Conservation (phyloP, 2,888 invertebrate species). For the Metopia argyrocephala region DNA sequence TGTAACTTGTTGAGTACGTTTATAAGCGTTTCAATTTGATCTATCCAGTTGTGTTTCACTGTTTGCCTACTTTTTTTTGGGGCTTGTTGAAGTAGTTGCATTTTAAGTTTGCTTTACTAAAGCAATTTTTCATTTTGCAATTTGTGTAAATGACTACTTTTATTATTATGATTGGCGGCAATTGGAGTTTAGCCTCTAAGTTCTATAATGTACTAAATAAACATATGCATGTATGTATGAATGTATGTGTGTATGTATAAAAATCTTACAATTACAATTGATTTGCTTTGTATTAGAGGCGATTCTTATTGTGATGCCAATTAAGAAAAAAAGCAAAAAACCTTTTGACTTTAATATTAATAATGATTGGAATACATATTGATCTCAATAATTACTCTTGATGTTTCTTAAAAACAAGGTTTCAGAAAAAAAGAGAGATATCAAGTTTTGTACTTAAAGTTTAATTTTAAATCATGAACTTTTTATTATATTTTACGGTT, state of each 20-base stretch:
- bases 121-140: slow-evolving; percentile 10
- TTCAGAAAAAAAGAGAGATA: no score
- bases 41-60: slow-evolving; percentile 9
- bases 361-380: background rate
- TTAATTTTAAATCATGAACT: no score
- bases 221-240: background rate
- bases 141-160: slow-evolving; percentile 29
- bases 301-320: background rate
- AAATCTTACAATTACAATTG: slow-evolving; percentile 59
- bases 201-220: background rate
- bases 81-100: background rate
- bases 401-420: background rate
- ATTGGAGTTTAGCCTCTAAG: slow-evolving; percentile 49
- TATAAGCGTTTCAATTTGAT: slow-evolving; percentile 31
- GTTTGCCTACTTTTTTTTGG: background rate
- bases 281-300: slow-evolving; percentile 51
- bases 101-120: slow-evolving; percentile 9
- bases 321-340: background rate
- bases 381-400: background rate
- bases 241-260: background rate
- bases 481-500: no score
- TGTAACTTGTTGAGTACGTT: slow-evolving; percentile 22
- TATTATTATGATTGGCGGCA: slow-evolving; percentile 42
- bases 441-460: no score
- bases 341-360: slow-evolving; percentile 14